Conservation (phyloP, 2,797 vertebrate species). For the Sebastiscus tertius region DNA sequence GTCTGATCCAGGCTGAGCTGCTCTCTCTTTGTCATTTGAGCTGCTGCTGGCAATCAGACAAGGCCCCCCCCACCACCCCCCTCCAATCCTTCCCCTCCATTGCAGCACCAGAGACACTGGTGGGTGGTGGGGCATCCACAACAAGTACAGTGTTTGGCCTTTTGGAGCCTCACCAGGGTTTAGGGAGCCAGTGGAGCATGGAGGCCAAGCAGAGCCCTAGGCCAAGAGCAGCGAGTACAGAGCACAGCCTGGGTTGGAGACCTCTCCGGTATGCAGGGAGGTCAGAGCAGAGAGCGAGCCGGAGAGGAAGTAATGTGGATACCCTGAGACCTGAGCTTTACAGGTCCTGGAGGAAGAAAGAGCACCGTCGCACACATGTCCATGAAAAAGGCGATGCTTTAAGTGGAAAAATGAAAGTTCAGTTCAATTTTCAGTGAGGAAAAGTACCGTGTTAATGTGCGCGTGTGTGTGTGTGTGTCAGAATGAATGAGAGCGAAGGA, state of each 20-base stretch:
- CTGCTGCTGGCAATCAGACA: constrained; percentile 80
- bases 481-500: constrained; percentile 3
- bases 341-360: constrained; percentile 71
- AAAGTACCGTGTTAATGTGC: not conserved
- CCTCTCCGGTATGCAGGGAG: constrained; percentile 60
- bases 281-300: constrained; percentile 70
- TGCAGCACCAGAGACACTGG: constrained; percentile 65
- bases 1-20: constrained; percentile 79
- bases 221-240: constrained; percentile 74
- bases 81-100: not conserved
- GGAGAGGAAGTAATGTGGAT: constrained; percentile 68
- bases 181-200: constrained; percentile 71
- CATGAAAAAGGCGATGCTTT: constrained; percentile 28
- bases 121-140: constrained; percentile 78
- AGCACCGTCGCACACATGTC: constrained; percentile 38
- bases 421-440: constrained; percentile 27
- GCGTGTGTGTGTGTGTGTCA: constrained; percentile 11
- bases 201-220: constrained; percentile 79
- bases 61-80: constrained; percentile 10
- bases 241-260: constrained; percentile 73
- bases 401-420: constrained; percentile 44
- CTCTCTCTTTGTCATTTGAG: constrained; percentile 83
- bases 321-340: constrained; percentile 66
- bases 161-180: constrained; percentile 73
- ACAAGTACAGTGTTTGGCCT: constrained; percentile 79